Percentiles rank a stretch among this genome's conserved stretches.
These are phyloP conservation scores for Cercopithecus mitis DNA, from an alignment of 2,797 vertebrate genomes.

Conservation along the genomic window DNA sequence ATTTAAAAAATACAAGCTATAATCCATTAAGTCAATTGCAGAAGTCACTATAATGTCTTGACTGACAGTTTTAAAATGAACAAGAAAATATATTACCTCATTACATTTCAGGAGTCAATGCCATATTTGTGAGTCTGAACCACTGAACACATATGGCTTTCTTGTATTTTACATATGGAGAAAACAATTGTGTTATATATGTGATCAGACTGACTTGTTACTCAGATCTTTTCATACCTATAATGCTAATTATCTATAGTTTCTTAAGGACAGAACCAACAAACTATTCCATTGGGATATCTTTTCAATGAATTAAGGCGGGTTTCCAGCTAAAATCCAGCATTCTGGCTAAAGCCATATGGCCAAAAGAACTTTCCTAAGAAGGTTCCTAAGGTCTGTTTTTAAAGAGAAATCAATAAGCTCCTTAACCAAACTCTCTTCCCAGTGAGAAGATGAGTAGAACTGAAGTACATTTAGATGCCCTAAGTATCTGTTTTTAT, in stretches of 20 bases:
- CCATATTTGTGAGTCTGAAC: neutral
- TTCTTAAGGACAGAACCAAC: conserved; percentile 19
- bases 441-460: neutral
- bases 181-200: neutral
- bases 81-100: neutral
- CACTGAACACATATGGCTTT: neutral
- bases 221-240: neutral
- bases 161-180: neutral
- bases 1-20: neutral
- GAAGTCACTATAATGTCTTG: neutral
- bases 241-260: neutral
- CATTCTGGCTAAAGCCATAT: neutral
- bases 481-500: neutral
- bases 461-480: neutral
- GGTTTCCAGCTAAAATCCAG: neutral
- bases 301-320: neutral
- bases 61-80: conserved; percentile 22
- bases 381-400: neutral
- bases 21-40: neutral
- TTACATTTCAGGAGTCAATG: neutral
- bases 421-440: neutral
- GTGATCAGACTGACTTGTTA: neutral
- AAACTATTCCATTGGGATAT: neutral
- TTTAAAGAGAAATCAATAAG: neutral
- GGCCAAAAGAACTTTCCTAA: neutral